Percentiles rank a stretch among this genome's conserved stretches.
These are phyloP conservation scores for Myotis brandtii DNA, from an alignment of 2,113 vertebrate genomes.

Conservation along the genomic window DNA sequence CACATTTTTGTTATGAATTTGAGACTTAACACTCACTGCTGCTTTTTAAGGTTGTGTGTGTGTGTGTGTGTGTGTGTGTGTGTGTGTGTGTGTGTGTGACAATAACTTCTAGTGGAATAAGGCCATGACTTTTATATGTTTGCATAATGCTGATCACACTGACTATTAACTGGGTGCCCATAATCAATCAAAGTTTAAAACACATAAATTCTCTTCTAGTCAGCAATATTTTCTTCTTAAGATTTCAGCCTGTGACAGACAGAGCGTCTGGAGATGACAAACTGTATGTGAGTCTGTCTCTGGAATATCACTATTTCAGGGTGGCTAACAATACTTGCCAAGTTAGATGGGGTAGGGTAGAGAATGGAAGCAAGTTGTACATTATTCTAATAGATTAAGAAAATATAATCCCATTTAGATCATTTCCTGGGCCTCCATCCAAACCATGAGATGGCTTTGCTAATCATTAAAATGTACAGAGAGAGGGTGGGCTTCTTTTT, in stretches of 20 bases:
- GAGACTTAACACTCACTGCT: background rate
- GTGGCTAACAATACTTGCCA: conserved; percentile 74
- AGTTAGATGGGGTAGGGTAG: conserved; percentile 50
- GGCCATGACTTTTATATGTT: background rate
- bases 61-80: background rate
- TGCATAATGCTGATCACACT: conserved; percentile 67
- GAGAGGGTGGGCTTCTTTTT: conserved; percentile 57
- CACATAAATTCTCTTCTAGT: conserved; percentile 42
- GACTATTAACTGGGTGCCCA: conserved; percentile 42
- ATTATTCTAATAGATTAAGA: conserved; percentile 83
- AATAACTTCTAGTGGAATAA: background rate
- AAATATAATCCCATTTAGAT: conserved; percentile 82
- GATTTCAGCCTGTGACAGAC: conserved; percentile 62
- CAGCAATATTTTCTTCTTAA: conserved; percentile 68
- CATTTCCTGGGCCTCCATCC: conserved; percentile 81
- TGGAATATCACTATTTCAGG: conserved; percentile 56
- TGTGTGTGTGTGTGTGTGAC: background rate
- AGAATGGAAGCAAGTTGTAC: conserved; percentile 64
- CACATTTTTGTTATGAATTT: background rate
- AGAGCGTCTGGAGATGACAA: conserved; percentile 65
- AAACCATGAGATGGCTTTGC: conserved; percentile 78
- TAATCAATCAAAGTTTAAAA: conserved; percentile 65
- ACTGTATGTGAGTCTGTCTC: conserved; percentile 62
- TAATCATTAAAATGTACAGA: conserved; percentile 80
- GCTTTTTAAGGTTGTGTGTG: background rate